Percentiles rank a stretch among this genome's conserved stretches.
Conservation (phyloP, 2,113 vertebrate genomes). For the Ctenomys sociabilis region DNA sequence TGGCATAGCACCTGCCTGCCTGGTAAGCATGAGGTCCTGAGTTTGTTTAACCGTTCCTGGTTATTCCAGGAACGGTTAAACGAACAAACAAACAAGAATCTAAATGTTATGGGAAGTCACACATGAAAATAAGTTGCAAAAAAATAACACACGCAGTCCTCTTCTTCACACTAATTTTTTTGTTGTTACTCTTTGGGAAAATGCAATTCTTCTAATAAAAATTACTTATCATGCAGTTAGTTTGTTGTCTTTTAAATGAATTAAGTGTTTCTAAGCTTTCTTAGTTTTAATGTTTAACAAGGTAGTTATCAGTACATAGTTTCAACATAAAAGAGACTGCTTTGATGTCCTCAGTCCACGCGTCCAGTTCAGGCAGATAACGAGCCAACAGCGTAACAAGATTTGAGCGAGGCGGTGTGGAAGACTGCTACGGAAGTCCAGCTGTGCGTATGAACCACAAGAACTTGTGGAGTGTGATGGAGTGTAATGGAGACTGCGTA, state of each 20-base stretch:
- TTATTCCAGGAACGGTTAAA: no score
- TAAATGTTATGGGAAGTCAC: not conserved
- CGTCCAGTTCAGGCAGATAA: not conserved
- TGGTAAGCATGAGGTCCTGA: no score
- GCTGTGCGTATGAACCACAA: not conserved
- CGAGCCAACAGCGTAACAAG: not conserved
- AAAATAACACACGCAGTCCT: not conserved
- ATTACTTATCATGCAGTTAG: not conserved
- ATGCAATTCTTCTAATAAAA: slow-evolving; percentile 25
- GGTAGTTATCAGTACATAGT: not conserved
- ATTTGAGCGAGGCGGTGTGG: not conserved
- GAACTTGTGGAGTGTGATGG: no score
- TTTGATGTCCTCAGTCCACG: not conserved
- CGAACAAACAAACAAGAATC: not conserved
- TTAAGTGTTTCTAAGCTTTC: not conserved
- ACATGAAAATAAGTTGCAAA: slow-evolving; percentile 3
- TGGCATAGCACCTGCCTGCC: no score
- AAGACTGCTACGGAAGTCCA: not conserved
- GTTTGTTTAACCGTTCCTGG: no score
- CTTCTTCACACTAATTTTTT: not conserved
- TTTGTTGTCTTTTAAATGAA: not conserved
- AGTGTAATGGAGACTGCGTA: not conserved
- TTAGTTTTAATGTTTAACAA: slow-evolving; percentile 47
- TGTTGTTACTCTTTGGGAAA: slow-evolving; percentile 23
- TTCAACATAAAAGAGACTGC: not conserved